phyloP scores from a whole-genome alignment of 2,113 vertebrate species.

The Camelus dromedarius region DNA sequence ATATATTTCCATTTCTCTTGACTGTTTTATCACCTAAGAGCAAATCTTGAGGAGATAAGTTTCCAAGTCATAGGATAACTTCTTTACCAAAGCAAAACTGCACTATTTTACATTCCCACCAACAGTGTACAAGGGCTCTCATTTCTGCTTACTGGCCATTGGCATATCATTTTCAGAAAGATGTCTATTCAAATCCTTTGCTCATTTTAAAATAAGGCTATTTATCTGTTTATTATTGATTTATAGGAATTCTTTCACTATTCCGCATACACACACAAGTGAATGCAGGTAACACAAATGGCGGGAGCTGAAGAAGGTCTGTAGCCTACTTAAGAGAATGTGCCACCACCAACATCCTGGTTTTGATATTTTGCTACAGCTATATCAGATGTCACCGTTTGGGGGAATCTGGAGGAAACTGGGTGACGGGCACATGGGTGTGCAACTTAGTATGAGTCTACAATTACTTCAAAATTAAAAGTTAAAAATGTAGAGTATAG shows the following conservation, averaged over 20 bases:
- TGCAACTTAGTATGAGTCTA: neutral
- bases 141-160: neutral
- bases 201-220: neutral
- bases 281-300: neutral
- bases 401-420: neutral
- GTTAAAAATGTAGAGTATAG: neutral
- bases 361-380: neutral
- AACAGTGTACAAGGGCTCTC: neutral
- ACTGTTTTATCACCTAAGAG: neutral
- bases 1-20: neutral
- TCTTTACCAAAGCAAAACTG: neutral
- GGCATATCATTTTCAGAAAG: neutral
- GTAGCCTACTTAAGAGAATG: neutral
- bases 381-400: neutral
- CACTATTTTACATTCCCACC: neutral
- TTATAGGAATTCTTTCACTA: neutral
- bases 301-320: neutral
- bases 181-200: neutral
- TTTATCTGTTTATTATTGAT: neutral
- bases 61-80: neutral
- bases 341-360: neutral
- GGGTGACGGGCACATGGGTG: neutral
- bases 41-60: neutral
- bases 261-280: neutral
- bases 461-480: conserved; percentile 16